Evolutionary conservation across 1,140 invertebrate species (phyloP), one percentile per base, ranked within the genome.

Genomic region (Homarus americanus): DNA sequence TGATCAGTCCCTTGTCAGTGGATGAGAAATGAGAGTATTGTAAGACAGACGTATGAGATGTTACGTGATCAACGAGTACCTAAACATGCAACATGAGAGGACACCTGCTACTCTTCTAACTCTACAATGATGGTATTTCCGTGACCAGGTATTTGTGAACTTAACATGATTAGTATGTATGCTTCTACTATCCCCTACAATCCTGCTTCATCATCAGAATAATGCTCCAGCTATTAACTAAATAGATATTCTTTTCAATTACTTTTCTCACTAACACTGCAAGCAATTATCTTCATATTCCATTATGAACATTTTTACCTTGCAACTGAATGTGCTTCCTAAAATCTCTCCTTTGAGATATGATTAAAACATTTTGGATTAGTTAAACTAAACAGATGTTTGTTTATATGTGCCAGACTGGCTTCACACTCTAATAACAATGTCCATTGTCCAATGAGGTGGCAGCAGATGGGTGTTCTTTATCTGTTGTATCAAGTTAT

Each of bases 251-350:
- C 5, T 69, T 32, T 69, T 32, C n/a, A n/a, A n/a, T n/a, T 66
- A 66, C 28, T 69, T 69, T 69, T 69, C n/a, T 69, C n/a, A 69
- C 63, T 69, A 63, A 63, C 58, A 63, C 58, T 63, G 58, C 20
- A 63, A 63, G 58, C 58, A 3, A 20, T 63, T 63, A 20, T 49
- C 44, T 63, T 24, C 58, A 63, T 63, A 63, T 63, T 63, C 3
- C 20, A 17, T 4, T 63, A 63, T 20, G 63, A 28, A 69, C 5
- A 69, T 32, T 32, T 24, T 69, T 32, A 32, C 10, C 63, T 32
- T 69, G 63, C 63, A 32, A 32, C 63, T 32, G 28, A 69, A 32
- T 32, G 63, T 69, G 12, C 28, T 20, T 24, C 53, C 53, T 58
- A 58, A 58, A 58, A 58, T 58, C 53, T 69, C 32, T 69, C 63